Base-by-base conservation (phyloP, 2,888 invertebrate genomes). In the Vannuccia rotundouncinata region DNA sequence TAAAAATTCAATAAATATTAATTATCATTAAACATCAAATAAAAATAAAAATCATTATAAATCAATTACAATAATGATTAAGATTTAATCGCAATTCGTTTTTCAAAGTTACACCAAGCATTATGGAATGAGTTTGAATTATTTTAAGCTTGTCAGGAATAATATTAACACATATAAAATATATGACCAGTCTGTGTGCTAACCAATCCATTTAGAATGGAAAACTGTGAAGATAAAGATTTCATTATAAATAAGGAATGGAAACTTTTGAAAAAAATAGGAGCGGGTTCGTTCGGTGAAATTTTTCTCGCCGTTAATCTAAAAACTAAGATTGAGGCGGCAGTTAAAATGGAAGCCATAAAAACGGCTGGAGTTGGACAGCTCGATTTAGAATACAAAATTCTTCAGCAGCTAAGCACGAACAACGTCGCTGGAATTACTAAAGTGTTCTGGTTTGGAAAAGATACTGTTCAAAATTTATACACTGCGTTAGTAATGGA, bases 401-500 rank as follows among this genome's bases (percentile, higher is more conserved):
- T 80, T 60, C 45, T 80, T 13, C 30, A 80, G 66, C 77, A 60
- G 0, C 29, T 80, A 45, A 22, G 66, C 30, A 27, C 59, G n/a
- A n/a, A n/a, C n/a, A n/a, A n/a, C 5, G 31, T 29, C 5, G 29
- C 60, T 0, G 77, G 77, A 10, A 78, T 80, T 30, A 59, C 77
- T 1, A 78, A 66, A 31, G 60, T 80, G 30, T 66, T 77, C n/a
- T 80, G 77, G 77, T 80, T 80, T 30, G 77, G 80, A 10, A 78
- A 78, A 45, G 78, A 78, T 78, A 73, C 22, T 0, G 59, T 60
- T 25, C n/a, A n/a, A n/a, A 80, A 80, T 78, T 22, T 45, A 29
- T 80, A 80, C 66, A 78, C 45, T 0, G 29, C 59, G 5, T 45
- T 80, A 22, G 80, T 78, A 0, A 80, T 80, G 80, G 80, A 80